Base-by-base conservation (phyloP, 2,888 invertebrate species). In the Agrochola circellaris region DNA sequence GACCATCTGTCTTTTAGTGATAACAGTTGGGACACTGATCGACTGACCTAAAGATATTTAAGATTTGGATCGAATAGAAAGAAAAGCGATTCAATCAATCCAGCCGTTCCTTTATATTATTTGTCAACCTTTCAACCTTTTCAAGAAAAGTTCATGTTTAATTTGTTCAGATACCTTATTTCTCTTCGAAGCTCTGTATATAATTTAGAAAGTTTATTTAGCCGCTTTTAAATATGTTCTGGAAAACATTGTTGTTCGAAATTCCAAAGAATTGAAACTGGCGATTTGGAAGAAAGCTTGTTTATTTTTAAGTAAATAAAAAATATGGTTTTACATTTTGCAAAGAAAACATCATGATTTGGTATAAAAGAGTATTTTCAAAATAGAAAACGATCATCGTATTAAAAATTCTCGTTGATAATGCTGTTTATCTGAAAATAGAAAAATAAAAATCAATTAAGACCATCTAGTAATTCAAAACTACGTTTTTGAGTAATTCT, bases 11-110 rank as follows among this genome's bases (percentile, higher is more conserved):
- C 90, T 90, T 77, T 87, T 89, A 87, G 84, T 88, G 92, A 91
- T 92, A 91, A 88, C 82, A 81, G 68, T 83, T 82, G 83, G 81
- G 90, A 90, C 90, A 88, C 88, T 90, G 91, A 91, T 90, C 82
- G 90, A 91, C 85, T 77, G 82, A 77, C 78, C 77, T 65, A 67
- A 38, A 66, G 70, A 71, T 78, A 77, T 78, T 79, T 70, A 74
- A 79, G 81, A 77, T 87, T 87, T 78, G 65, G 70, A 81, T 77
- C 79, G 68, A 82, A 77, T 72, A 48, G 61, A 73, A 73, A 75
- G 26, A 64, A 64, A 69, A 69, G 20, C 51, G 73, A 66, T 75
- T 69, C 68, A 77, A 86, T 84, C 81, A 76, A 72, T 83, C 65
- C 62, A 30, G 42, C n/a, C 51, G 13, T 79, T 66, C n/a, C 13